Base-by-base conservation (phyloP, 2,113 vertebrate species). In the Solea senegalensis region DNA sequence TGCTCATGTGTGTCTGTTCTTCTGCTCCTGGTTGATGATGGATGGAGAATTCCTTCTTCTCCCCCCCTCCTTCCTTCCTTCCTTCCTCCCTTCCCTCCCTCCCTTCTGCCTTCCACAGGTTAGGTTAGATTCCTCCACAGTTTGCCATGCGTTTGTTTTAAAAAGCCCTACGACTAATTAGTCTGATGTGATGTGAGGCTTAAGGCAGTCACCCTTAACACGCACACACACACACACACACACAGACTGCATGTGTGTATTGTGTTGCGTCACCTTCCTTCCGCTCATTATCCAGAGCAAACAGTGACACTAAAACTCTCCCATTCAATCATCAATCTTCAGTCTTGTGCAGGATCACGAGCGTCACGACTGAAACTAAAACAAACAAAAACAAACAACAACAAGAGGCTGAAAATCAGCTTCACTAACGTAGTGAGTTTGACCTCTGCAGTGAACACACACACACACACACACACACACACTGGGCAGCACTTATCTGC, bases 81-180 rank as follows among this genome's bases (percentile, higher is more conserved):
- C 5, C 34, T 34, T 34, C 34, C 34, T 34, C 5, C 34, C 34
- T 6, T 34, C 59, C 82, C 76, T 65, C 70, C 52, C 63, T 34
- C 52, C 46, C 80, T 62, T 73, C 59, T 69, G 62, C 74, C 69
- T 69, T 65, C 65, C 66, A 59, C 76, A 77, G 78, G 85, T 89
- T 83, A 77, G 78, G 85, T 89, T 83, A 67, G 74, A 87, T 86
- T 86, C 83, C 79, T 81, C 75, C 2, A 41, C 0, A n/a, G 9
- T 60, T 86, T 81, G 83, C 48, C 2, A 62, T 80, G 86, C 94
- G 91, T 95, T 94, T 94, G 90, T 85, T 86, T 74, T 21, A 21
- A 84, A 79, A 85, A 53, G 86, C 44, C 73, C 70, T 82, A 80
- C 90, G 89, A 87, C 83, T 94, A 94, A 95, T 94, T 93, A 93